phyloP scores from a whole-genome alignment of 2,888 invertebrate species.

The Caenorhabditis auriculariae region DNA sequence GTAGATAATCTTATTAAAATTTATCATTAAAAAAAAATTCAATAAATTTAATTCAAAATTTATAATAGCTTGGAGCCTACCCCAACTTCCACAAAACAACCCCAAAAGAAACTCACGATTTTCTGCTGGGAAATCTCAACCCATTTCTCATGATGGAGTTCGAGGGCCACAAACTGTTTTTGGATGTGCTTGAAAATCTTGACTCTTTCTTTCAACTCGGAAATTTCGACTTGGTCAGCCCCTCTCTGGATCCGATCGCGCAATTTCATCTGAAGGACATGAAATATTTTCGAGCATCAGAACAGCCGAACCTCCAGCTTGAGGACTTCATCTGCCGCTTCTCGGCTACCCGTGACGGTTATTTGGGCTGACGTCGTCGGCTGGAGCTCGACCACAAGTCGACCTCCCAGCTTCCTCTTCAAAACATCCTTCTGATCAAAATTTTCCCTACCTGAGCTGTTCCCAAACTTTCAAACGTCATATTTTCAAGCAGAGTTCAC shows the following conservation, averaged over 20 bases:
- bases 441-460: no score
- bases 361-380: constrained; percentile 37
- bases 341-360: constrained; percentile 22
- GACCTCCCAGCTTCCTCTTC: constrained; percentile 34
- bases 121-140: no score
- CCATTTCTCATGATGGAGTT: background rate
- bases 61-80: no score
- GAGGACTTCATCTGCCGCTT: constrained; percentile 36
- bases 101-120: no score
- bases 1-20: no score
- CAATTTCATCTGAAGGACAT: constrained; percentile 14
- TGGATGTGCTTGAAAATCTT: constrained; percentile 11
- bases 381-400: constrained; percentile 45
- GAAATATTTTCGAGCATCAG: background rate
- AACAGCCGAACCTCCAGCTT: constrained; percentile 24
- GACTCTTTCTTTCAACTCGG: constrained; percentile 13
- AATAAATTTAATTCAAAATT: no score
- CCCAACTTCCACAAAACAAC: no score
- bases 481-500: no score
- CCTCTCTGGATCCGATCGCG: constrained; percentile 9
- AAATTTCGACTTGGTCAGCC: background rate
- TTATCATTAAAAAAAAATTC: no score
- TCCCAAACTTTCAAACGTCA: no score
- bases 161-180: constrained; percentile 5
- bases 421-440: no score